Evolutionary conservation across 1,140 invertebrate genomes (phyloP), one percentile per base, ranked within the genome.

Genomic region (Drosophila fuyamai): DNA sequence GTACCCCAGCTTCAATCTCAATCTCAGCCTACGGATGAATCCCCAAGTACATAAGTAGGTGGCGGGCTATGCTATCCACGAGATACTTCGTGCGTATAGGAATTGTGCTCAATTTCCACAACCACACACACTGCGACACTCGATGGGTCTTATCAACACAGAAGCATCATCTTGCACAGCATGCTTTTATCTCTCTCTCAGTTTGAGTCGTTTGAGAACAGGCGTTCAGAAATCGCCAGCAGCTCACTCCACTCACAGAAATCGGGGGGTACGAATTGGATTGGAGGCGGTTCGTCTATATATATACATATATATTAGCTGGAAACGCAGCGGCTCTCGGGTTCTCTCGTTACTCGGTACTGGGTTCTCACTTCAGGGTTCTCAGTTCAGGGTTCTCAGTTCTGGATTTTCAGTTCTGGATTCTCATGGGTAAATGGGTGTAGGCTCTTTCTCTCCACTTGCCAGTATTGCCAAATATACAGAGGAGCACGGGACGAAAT

Each of bases 171-270:
- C 84, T 88, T 83, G 80, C 83, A 77, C 79, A 83, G 81, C 81
- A 90, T 89, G 84, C 84, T 89, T 89, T 89, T 89, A 89, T 89
- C 84, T 89, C 84, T 89, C 84, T 89, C 84, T 89, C 84, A 89
- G 84, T 89, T 89, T 89, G 84, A 89, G 84, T 89, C 84, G 85
- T 89, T 89, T 89, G 58, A 59, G 70, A 89, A 89, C 84, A 89
- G 84, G 84, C 84, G 84, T 79, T 78, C 84, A 89, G 84, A 56
- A 90, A 74, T n/a, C 77, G 46, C 36, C 18, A 57, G 65, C 66
- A 72, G 54, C 70, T 63, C 76, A 72, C 80, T 81, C 79, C 79
- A 89, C 84, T 81, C 83, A 78, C 65, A 62, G 38, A 41, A 72
- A 47, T 46, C 38, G 68, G 53, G 54, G 53, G 35, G 14, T 68